Conservation (phyloP, 1,140 invertebrate species). For the Potamilus streckersoni region DNA sequence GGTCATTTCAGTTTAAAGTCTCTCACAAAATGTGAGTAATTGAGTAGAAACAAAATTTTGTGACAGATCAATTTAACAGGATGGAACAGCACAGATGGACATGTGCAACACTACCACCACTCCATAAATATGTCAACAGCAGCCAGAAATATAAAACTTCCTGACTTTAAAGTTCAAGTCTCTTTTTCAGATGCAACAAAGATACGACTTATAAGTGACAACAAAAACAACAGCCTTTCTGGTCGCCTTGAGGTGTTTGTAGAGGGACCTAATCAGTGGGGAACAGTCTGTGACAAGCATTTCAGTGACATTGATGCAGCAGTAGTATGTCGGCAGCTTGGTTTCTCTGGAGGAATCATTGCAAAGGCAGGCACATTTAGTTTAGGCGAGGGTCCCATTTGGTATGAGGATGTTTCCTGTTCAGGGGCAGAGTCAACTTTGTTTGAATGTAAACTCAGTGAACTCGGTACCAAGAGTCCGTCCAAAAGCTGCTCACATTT, state of each 20-base stretch:
- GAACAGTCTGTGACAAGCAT: constrained; percentile 58
- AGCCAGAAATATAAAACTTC: background rate
- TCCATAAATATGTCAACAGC: background rate
- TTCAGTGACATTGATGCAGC: constrained; percentile 50
- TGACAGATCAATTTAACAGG: background rate
- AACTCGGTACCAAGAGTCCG: constrained; percentile 76
- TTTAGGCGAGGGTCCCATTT: constrained; percentile 57
- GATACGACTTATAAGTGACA: constrained; percentile 32
- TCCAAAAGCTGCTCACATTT: constrained; percentile 74
- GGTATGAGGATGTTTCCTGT: constrained; percentile 80
- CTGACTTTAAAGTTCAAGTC: background rate
- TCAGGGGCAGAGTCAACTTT: constrained; percentile 77
- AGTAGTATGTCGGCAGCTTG: constrained; percentile 57
- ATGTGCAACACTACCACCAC: background rate
- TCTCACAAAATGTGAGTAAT: background rate
- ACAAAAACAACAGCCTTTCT: constrained; percentile 12
- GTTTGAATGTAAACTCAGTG: constrained; percentile 78
- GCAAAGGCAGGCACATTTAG: constrained; percentile 32
- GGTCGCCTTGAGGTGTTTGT: constrained; percentile 49
- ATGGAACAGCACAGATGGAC: background rate
- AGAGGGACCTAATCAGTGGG: constrained; percentile 49
- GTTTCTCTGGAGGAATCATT: constrained; percentile 34
- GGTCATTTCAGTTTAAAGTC: background rate
- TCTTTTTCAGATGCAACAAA: constrained; percentile 29
- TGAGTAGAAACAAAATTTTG: background rate